Evolutionary conservation across 2,113 vertebrate genomes (phyloP).

Genomic region (Ondatra zibethicus): DNA sequence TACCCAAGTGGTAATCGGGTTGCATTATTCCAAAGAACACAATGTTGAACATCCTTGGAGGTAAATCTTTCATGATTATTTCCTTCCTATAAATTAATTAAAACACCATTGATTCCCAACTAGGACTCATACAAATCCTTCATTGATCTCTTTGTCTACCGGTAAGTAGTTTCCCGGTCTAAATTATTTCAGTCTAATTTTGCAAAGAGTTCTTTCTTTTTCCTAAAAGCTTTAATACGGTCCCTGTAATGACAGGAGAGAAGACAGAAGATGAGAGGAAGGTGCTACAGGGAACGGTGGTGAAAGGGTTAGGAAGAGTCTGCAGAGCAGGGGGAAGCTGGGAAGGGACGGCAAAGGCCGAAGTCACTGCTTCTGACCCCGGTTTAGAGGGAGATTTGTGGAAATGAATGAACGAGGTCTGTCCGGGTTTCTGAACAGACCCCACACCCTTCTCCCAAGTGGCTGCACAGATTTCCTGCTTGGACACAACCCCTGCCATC

Average conservation of each 20-base stretch:
- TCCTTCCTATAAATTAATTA: background rate
- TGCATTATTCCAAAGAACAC: background rate
- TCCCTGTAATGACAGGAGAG: background rate
- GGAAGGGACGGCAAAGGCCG: background rate
- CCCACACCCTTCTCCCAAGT: background rate
- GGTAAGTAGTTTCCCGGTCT: background rate
- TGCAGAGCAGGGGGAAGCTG: background rate
- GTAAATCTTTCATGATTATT: conserved; percentile 1
- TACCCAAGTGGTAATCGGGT: background rate
- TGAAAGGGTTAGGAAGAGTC: background rate
- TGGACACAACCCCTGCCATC: too few relatives aligned
- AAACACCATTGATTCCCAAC: background rate
- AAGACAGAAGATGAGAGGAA: background rate
- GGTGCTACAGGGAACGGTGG: rapidly evolving
- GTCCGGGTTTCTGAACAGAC: background rate
- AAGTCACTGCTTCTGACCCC: background rate
- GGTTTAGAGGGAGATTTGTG: background rate
- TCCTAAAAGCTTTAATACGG: background rate
- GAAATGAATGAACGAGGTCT: background rate
- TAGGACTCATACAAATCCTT: background rate
- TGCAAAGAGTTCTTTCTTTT: background rate
- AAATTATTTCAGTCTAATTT: background rate
- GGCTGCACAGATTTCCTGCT: background rate
- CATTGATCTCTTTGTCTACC: background rate
- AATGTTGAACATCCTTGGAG: background rate